Evolutionary conservation across 2,113 vertebrate species (phyloP), one percentile per base, ranked within the genome.

Genomic region (Pongo pygmaeus): DNA sequence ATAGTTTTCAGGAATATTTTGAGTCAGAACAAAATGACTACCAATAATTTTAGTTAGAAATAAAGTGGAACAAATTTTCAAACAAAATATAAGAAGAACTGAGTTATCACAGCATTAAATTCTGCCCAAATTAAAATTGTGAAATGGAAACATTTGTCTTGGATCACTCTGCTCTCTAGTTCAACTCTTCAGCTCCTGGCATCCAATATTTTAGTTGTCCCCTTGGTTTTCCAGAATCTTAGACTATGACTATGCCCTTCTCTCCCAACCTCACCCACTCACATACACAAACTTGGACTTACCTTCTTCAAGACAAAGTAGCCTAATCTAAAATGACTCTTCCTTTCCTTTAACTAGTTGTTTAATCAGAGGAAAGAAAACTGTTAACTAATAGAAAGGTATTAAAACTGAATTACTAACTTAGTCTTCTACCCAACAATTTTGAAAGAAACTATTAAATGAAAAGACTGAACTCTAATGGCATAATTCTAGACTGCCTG

Each of bases 11-110:
- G 46, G 43, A 86, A 64, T 7, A 7, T 78, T 91, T 72, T 92
- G 32, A 90, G 50, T 79, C 10, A 80, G 85, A 94, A 88, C 67
- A 92, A 94, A 89, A n/a, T 30, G n/a, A 75, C 23, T 92, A 77
- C 67, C 67, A 81, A 30, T 77, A 72, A 32, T 74, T 89, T 81
- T 55, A 85, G 79, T 81, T 89, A 90, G 50, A 69, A 90, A 81
- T 85, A 92, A 93, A 83, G 6, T 90, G 61, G 14, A 93, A 1
- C 27, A 86, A 84, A 72, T 64, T 88, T 91, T 95, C 52, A 91
- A 92, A 43, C 92, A 67, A 94, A 93, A 92, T 52, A 67, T 27
- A 80, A 18, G 30, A 80, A 90, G 81, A 87, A 67, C 80, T 30
- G 8, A 70, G 32, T 89, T 92, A 83, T 20, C 32, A 64, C 17